These are phyloP conservation scores for Ophioninae sp. DNA, from an alignment of 2,888 invertebrate species.

Conservation along the genomic window DNA sequence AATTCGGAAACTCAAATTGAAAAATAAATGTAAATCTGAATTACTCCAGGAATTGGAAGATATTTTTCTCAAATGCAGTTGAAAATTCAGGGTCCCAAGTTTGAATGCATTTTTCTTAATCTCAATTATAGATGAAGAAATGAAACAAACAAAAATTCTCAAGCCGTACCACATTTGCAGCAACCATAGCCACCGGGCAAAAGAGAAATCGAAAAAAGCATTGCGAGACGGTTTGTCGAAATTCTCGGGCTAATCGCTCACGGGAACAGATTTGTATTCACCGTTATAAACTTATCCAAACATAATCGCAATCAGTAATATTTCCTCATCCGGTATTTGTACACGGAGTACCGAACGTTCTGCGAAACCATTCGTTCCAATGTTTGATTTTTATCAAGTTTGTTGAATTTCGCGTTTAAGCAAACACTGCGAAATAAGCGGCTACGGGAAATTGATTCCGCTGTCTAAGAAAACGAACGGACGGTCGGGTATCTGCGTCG, in stretches of 20 bases:
- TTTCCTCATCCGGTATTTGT: neutral
- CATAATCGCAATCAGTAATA: slow-evolving; percentile 6
- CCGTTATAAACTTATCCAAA: slow-evolving; percentile 14
- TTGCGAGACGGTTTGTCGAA: neutral
- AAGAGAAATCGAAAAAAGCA: neutral
- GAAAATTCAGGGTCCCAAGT: neutral
- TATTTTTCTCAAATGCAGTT: neutral
- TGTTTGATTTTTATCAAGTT: neutral
- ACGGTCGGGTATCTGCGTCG: slow-evolving; percentile 36
- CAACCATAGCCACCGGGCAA: neutral
- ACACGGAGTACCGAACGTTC: neutral
- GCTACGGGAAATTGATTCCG: neutral
- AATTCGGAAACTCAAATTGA: no score
- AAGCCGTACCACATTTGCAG: neutral
- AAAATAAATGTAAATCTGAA: neutral
- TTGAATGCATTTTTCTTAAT: no score
- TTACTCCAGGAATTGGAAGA: neutral
- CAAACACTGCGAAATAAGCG: neutral
- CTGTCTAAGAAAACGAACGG: neutral
- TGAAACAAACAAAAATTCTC: neutral
- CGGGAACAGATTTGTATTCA: slow-evolving; percentile 24
- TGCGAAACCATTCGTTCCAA: neutral
- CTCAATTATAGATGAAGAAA: no score
- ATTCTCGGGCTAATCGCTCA: neutral
- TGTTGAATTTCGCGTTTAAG: neutral